Conservation (phyloP, 2,888 invertebrate species). For the Tetragnatha montana region DNA sequence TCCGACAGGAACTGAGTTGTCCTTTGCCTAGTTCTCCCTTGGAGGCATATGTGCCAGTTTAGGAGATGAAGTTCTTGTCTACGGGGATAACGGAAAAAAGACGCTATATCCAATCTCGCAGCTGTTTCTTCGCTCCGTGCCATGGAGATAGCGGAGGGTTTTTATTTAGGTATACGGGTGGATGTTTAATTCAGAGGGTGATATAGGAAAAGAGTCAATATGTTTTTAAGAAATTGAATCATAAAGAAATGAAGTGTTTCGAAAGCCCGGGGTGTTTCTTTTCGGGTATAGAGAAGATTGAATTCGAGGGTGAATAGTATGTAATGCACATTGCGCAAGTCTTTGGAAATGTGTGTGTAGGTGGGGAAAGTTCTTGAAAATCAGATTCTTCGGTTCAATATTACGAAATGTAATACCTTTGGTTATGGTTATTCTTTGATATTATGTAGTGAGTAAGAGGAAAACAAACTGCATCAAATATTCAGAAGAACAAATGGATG, state of each 20-base stretch:
- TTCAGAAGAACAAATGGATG: no score
- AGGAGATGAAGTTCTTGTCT: constrained; percentile 54
- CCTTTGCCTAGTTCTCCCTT: constrained; percentile 30
- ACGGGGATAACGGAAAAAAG: constrained; percentile 5
- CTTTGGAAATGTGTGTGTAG: no score
- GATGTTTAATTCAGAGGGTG: constrained; percentile 8
- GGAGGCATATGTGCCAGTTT: constrained; percentile 38
- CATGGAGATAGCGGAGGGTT: neutral
- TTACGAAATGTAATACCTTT: no score
- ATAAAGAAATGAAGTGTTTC: neutral
- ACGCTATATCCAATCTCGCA: constrained; percentile 29
- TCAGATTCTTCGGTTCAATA: no score
- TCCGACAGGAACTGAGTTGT: constrained; percentile 48
- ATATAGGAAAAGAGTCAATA: neutral
- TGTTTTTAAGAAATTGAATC: neutral
- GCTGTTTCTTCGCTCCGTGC: constrained; percentile 1
- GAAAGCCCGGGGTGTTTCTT: no score
- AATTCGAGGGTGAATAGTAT: no score
- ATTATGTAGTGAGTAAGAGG: no score
- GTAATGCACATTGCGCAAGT: no score
- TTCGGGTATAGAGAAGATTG: no score
- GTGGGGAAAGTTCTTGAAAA: no score
- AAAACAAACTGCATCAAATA: no score
- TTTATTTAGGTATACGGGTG: neutral
- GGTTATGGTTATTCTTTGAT: no score